Evolutionary conservation across 2,113 vertebrate species (phyloP).

Genomic region (Syngnathus scovelli): DNA sequence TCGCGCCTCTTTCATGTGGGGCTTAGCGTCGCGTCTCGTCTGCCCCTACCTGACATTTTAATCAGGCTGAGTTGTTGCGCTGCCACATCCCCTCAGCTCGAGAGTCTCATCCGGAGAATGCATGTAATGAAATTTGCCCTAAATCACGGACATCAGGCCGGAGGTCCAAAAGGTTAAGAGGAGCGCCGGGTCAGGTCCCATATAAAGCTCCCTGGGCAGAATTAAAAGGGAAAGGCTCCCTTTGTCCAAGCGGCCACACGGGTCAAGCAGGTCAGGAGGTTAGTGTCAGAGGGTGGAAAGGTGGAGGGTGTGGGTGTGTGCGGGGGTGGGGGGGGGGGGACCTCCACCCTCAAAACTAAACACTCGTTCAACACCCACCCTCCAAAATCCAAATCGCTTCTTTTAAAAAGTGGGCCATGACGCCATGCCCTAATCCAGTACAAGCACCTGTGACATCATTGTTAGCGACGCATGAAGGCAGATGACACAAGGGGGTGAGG

Average conservation of each 20-base stretch:
- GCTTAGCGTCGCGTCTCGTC: constrained; percentile 40
- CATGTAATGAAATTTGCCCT: constrained; percentile 75
- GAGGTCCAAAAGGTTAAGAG: constrained; percentile 73
- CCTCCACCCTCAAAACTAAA: constrained; percentile 49
- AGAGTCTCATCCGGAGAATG: constrained; percentile 67
- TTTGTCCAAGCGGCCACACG: constrained; percentile 66
- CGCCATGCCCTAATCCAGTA: neutral
- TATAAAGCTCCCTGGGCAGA: constrained; percentile 64
- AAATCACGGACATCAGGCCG: constrained; percentile 68
- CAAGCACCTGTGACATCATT: constrained; percentile 59
- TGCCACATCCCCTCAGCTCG: constrained; percentile 59
- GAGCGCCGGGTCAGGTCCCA: constrained; percentile 65
- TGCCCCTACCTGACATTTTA: constrained; percentile 58
- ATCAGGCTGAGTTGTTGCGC: constrained; percentile 61
- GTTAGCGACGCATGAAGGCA: constrained; percentile 34
- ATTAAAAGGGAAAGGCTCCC: constrained; percentile 75
- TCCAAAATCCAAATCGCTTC: constrained; percentile 48
- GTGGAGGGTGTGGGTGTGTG: constrained; percentile 18
- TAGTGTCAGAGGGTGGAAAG: constrained; percentile 62
- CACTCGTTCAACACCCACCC: constrained; percentile 18
- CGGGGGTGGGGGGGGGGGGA: constrained; percentile 1
- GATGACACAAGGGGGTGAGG: constrained; percentile 34
- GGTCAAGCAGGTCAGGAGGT: constrained; percentile 75
- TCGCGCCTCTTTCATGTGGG: constrained; percentile 21
- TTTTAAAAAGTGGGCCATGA: constrained; percentile 43